Evolutionary conservation across 2,888 invertebrate genomes (phyloP).

Genomic region (Eumacrocentrus americanus): DNA sequence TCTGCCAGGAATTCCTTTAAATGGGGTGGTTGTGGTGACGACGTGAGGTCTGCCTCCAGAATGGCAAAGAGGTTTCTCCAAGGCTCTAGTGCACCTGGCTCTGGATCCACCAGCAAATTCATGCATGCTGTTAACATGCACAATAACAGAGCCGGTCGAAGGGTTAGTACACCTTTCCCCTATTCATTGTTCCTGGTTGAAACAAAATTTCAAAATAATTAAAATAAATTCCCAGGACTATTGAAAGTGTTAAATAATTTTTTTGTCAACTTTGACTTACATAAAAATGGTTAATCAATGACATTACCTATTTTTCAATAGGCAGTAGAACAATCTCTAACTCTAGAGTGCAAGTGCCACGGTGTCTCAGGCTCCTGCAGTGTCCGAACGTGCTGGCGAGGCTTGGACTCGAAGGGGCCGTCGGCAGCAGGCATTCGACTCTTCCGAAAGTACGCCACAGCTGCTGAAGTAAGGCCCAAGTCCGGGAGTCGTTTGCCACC

Average conservation of each 20-base stretch:
- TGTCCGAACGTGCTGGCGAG: constrained; percentile 81
- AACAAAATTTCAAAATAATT: no score
- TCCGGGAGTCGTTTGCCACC: constrained; percentile 57
- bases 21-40: constrained; percentile 89
- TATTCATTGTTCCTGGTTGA: no score
- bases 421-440: constrained; percentile 65
- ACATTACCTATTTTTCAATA: no score
- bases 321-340: constrained; percentile 70
- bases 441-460: constrained; percentile 67
- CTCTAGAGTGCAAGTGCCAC: constrained; percentile 80
- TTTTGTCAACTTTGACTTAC: no score
- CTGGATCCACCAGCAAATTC: constrained; percentile 54
- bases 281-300: no score
- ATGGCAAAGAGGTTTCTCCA: constrained; percentile 78
- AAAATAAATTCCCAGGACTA: no score
- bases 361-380: constrained; percentile 85
- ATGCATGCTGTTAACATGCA: constrained; percentile 78
- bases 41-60: constrained; percentile 75
- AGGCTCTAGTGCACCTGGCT: constrained; percentile 61
- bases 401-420: constrained; percentile 65
- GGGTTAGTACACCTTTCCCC: no score
- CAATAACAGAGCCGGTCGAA: constrained; percentile 78
- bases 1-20: constrained; percentile 71
- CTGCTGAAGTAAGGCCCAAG: constrained; percentile 62
- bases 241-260: no score